Conservation (phyloP, 2,797 vertebrate genomes). For the Acrossocheilus fasciatus region DNA sequence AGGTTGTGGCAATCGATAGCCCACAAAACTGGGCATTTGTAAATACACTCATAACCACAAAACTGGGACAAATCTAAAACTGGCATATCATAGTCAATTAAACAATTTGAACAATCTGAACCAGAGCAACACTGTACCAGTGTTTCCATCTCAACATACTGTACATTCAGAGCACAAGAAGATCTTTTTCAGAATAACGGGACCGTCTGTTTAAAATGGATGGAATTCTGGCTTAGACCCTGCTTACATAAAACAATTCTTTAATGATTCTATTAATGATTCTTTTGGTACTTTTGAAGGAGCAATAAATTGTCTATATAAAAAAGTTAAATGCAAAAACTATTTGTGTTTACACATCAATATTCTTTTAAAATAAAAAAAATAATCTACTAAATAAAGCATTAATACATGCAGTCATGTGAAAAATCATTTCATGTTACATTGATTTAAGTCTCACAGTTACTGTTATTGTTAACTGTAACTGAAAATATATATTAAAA, state of each 20-base stretch:
- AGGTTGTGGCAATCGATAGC: conserved; percentile 59
- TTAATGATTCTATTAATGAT: not conserved
- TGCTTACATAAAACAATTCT: not conserved
- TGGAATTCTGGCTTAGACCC: not conserved
- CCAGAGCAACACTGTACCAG: conserved; percentile 27
- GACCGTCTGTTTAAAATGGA: not conserved
- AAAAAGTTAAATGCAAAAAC: not conserved
- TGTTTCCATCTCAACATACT: not conserved
- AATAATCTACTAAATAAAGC: not conserved
- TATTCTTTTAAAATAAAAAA: not conserved
- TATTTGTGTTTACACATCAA: not conserved
- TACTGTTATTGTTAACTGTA: not conserved
- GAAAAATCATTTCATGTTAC: not conserved
- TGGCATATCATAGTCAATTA: conserved; percentile 49
- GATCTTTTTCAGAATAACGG: not conserved
- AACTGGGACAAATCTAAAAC: conserved; percentile 32
- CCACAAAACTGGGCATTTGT: conserved; percentile 44
- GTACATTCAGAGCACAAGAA: conserved; percentile 3
- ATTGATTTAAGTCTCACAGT: not conserved
- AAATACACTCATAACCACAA: conserved; percentile 38
- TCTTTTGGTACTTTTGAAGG: not conserved
- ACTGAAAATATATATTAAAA: not conserved
- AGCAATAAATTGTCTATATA: not conserved
- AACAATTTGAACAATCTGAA: conserved; percentile 39
- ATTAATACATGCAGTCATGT: not conserved